These are phyloP conservation scores for Syngnathus acus DNA, from an alignment of 2,797 vertebrate genomes.

Conservation along the genomic window DNA sequence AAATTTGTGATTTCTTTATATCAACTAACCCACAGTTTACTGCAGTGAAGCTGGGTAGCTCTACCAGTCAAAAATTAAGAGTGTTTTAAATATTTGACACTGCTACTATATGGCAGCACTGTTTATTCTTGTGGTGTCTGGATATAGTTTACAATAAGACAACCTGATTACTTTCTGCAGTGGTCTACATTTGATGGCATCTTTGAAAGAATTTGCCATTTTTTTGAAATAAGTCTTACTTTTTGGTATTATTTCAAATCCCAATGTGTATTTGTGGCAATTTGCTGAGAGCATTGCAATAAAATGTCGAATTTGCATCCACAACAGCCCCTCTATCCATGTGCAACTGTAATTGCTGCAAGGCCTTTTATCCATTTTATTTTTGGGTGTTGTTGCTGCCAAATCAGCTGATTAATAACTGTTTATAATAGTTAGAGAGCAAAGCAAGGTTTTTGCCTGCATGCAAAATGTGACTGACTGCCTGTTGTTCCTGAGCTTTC, in stretches of 20 bases:
- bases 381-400: neutral
- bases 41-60: too few relatives aligned
- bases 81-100: too few relatives aligned
- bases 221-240: too few relatives aligned
- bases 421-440: neutral
- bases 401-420: neutral
- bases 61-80: too few relatives aligned
- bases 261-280: neutral
- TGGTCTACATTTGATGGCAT: neutral
- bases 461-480: constrained; percentile 26
- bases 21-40: neutral
- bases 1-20: neutral
- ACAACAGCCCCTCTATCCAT: neutral
- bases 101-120: too few relatives aligned
- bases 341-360: neutral
- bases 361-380: neutral
- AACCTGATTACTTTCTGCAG: neutral
- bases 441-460: neutral
- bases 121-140: too few relatives aligned
- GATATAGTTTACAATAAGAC: too few relatives aligned
- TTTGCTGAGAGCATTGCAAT: neutral
- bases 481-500: constrained; percentile 54
- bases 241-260: neutral
- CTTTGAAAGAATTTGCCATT: neutral
- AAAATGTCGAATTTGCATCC: neutral